phyloP scores from a whole-genome alignment of 2,888 invertebrate species.

The Andrena dorsata region DNA sequence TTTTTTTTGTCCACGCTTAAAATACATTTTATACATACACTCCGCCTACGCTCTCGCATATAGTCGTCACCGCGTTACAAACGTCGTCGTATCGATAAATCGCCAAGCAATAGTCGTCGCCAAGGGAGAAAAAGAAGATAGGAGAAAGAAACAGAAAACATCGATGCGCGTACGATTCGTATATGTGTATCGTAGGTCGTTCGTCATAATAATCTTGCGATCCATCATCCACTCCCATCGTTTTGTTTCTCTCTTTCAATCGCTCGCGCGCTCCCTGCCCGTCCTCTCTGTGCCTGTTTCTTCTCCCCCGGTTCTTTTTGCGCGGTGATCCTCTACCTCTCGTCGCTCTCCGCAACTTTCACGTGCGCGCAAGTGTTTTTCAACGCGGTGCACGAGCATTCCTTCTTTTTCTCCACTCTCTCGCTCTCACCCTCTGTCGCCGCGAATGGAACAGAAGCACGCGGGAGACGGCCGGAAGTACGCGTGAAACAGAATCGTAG shows the following conservation, averaged over 20 bases:
- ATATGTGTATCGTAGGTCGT: too few relatives aligned
- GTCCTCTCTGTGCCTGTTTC: conserved; percentile 19
- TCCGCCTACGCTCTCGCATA: conserved; percentile 57
- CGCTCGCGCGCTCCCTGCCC: conserved; percentile 22
- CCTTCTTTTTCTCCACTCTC: conserved; percentile 19
- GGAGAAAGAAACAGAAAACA: conserved; percentile 14
- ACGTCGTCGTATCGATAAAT: conserved; percentile 59
- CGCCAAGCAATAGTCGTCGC: conserved; percentile 59
- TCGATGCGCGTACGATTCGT: neutral
- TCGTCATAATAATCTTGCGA: conserved; percentile 33
- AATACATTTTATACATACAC: conserved; percentile 79
- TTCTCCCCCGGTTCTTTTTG: neutral
- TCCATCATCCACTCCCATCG: conserved; percentile 4
- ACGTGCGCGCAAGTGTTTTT: conserved; percentile 3
- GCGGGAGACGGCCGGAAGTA: conserved; percentile 58
- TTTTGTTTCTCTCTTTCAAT: neutral
- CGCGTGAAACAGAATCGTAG: conserved; percentile 61
- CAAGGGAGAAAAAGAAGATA: conserved; percentile 16
- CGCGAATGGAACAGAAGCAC: conserved; percentile 72
- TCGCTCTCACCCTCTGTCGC: conserved; percentile 29
- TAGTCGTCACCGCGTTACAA: conserved; percentile 10
- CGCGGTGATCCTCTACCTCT: neutral
- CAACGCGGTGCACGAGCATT: conserved; percentile 37
- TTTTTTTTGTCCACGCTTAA: conserved; percentile 74
- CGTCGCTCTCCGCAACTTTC: conserved; percentile 20